Evolutionary conservation across 2,113 vertebrate genomes (phyloP).

Genomic region (Coptodon bakossiorum): DNA sequence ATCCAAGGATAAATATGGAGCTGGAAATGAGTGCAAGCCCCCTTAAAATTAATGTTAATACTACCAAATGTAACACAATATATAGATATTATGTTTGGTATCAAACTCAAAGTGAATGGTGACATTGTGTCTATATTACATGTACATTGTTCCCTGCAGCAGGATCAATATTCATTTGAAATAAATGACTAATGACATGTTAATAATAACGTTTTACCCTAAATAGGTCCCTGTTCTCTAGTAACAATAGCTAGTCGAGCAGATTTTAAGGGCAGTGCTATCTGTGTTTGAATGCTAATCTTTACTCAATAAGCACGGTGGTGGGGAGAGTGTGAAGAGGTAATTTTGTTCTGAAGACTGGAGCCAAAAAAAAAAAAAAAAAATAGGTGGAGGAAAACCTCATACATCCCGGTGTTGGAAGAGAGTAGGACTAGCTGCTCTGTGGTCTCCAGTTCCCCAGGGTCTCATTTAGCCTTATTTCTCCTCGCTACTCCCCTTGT

Average conservation of each 20-base stretch:
- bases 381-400: not conserved
- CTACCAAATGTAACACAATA: not conserved
- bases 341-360: not conserved
- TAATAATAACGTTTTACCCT: not conserved
- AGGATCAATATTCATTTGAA: not conserved
- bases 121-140: not conserved
- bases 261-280: not conserved
- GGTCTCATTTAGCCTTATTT: conserved; percentile 46
- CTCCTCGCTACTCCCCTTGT: not conserved
- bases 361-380: not conserved
- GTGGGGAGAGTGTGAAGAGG: not conserved
- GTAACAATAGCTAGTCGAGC: not conserved
- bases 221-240: not conserved
- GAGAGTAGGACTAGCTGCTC: not conserved
- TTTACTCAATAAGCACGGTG: not conserved
- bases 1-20: not conserved
- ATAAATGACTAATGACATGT: not conserved
- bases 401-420: not conserved
- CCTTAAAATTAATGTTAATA: not conserved
- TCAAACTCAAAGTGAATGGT: not conserved
- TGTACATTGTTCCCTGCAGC: not conserved
- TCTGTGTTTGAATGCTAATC: not conserved
- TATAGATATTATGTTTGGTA: not conserved
- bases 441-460: conserved; percentile 37
- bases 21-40: not conserved